Evolutionary conservation across 2,797 vertebrate genomes (phyloP).

Genomic region (Cuniculus paca): DNA sequence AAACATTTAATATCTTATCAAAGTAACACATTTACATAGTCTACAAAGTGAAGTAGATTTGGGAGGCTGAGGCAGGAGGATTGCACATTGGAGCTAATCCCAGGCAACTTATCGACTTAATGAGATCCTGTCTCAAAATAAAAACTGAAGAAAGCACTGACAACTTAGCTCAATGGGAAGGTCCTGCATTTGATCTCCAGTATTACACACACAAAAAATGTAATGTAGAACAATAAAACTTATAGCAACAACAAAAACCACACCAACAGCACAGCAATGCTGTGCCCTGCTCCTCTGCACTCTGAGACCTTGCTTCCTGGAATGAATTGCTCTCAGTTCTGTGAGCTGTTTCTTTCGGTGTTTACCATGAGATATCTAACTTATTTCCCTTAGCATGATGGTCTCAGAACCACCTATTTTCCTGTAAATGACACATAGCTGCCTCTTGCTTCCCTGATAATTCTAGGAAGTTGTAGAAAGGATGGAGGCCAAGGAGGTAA

Average conservation of each 20-base stretch:
- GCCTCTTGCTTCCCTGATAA: not conserved
- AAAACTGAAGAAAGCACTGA: not conserved
- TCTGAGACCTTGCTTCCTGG: not conserved
- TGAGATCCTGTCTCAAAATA: not conserved
- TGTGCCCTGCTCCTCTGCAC: rapidly evolving
- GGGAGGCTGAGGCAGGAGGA: not conserved
- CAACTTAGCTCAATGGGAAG: not conserved
- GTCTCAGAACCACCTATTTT: not conserved
- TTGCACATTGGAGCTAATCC: not conserved
- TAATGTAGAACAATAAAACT: not conserved
- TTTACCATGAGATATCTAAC: not conserved
- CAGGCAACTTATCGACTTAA: not conserved
- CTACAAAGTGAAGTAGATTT: not conserved
- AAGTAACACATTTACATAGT: not conserved
- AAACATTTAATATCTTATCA: not conserved
- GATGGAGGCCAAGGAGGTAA: not conserved
- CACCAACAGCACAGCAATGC: not conserved
- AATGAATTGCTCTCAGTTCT: not conserved
- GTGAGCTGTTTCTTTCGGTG: not conserved
- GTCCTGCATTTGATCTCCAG: not conserved
- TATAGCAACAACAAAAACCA: not conserved
- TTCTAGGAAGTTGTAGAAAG: not conserved
- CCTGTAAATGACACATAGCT: not conserved
- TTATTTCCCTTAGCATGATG: not conserved
- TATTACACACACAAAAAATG: not conserved